These are phyloP conservation scores for Augochlorella aurata DNA, from an alignment of 2,888 invertebrate species.

Conservation along the genomic window DNA sequence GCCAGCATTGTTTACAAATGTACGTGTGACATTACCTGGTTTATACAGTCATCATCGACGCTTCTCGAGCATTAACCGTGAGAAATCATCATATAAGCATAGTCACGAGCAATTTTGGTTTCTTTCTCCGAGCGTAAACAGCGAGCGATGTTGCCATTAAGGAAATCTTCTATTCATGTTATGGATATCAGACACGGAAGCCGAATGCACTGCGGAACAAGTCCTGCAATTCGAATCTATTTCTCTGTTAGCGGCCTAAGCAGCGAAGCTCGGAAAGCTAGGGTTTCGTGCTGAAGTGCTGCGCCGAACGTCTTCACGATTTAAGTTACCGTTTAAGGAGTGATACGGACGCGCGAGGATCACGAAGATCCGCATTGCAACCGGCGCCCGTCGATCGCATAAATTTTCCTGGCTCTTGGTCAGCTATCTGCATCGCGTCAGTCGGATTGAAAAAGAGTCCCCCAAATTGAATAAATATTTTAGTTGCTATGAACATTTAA, in stretches of 20 bases:
- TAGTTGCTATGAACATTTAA: too few relatives aligned
- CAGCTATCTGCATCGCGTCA: not conserved
- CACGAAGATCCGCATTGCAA: slow-evolving; percentile 19
- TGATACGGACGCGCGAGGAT: slow-evolving; percentile 30
- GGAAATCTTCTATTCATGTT: slow-evolving; percentile 28
- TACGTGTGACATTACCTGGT: not conserved
- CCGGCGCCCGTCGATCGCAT: not conserved
- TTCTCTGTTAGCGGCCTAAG: slow-evolving; percentile 25
- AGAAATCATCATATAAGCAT: slow-evolving; percentile 1
- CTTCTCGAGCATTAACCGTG: not conserved
- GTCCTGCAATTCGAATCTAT: slow-evolving; percentile 26
- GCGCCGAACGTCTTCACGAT: slow-evolving; percentile 14
- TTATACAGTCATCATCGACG: not conserved
- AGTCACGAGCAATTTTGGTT: not conserved
- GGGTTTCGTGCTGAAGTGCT: slow-evolving; percentile 24
- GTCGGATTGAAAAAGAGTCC: too few relatives aligned
- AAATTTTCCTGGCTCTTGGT: slow-evolving; percentile 5
- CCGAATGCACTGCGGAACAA: slow-evolving; percentile 44
- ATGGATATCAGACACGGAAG: slow-evolving; percentile 44
- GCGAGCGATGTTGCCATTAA: not conserved
- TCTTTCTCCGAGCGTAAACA: not conserved
- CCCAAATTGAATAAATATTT: too few relatives aligned
- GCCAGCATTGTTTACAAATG: not conserved
- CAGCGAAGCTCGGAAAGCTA: slow-evolving; percentile 41
- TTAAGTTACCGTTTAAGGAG: slow-evolving; percentile 17